Evolutionary conservation across 1,140 invertebrate genomes (phyloP).

Genomic region (Drosophila lowei): DNA sequence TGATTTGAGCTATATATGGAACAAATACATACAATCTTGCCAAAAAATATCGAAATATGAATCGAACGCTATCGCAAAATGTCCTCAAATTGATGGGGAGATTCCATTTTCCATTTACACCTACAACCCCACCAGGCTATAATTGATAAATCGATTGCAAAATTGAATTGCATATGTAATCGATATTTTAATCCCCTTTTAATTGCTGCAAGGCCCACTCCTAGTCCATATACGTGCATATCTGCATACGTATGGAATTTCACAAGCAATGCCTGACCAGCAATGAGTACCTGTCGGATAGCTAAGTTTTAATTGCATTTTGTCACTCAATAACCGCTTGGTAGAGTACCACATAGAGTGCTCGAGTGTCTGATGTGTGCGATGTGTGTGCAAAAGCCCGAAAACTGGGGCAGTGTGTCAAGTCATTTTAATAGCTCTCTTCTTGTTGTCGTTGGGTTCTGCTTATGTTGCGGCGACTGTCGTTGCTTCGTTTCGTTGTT

Average conservation of each 20-base stretch:
- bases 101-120: not conserved
- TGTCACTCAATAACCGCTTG: slow-evolving; percentile 66
- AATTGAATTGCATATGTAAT: slow-evolving; percentile 21
- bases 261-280: slow-evolving; percentile 10
- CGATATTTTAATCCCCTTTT: not conserved
- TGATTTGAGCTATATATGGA: too few relatives aligned
- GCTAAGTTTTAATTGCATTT: slow-evolving; percentile 71
- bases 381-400: slow-evolving; percentile 13
- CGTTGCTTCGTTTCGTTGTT: not conserved
- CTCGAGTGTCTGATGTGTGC: not conserved
- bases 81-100: too few relatives aligned
- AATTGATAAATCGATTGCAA: not conserved
- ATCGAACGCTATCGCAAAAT: too few relatives aligned
- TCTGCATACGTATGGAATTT: not conserved
- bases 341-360: slow-evolving; percentile 7
- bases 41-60: too few relatives aligned
- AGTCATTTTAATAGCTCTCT: slow-evolving; percentile 66
- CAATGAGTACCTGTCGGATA: slow-evolving; percentile 31
- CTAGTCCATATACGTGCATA: not conserved
- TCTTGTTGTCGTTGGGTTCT: slow-evolving; percentile 16
- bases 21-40: too few relatives aligned
- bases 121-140: too few relatives aligned
- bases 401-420: slow-evolving; percentile 78
- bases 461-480: slow-evolving; percentile 33
- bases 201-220: slow-evolving; percentile 2